A percentile compares a stretch with the other conserved stretches of the same genome.
Conservation (phyloP, 2,113 vertebrate species). For the Poecilia latipinna region DNA sequence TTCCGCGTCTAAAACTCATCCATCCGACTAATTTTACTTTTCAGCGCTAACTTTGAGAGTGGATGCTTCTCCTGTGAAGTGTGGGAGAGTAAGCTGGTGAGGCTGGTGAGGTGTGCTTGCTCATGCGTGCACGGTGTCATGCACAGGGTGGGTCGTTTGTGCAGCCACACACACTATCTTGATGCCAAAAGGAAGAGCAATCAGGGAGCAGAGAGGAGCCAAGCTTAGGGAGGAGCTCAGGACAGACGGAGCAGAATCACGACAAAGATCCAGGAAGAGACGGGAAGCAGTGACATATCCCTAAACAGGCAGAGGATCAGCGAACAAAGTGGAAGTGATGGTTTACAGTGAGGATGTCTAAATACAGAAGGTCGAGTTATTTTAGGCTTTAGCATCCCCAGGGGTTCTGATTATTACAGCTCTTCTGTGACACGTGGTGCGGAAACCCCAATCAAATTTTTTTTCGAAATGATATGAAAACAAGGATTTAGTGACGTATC, state of each 20-base stretch:
- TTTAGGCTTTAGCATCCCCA: neutral
- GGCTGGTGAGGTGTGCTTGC: conserved; percentile 9
- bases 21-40: conserved; percentile 49
- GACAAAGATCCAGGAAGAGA: conserved; percentile 54
- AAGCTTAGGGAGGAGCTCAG: conserved; percentile 49
- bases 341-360: conserved; percentile 32
- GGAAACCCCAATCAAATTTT: neutral
- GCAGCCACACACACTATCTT: conserved; percentile 56
- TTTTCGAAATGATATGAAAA: neutral
- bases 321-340: conserved; percentile 37
- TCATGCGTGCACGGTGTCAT: conserved; percentile 46
- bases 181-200: conserved; percentile 80
- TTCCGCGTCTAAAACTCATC: conserved; percentile 49
- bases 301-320: conserved; percentile 54
- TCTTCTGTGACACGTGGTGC: neutral
- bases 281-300: conserved; percentile 25
- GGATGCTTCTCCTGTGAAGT: conserved; percentile 29
- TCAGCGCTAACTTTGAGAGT: conserved; percentile 27
- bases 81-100: conserved; percentile 25
- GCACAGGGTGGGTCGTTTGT: conserved; percentile 69
- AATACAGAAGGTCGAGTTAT: conserved; percentile 19
- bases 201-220: conserved; percentile 65
- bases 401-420: neutral
- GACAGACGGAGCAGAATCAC: conserved; percentile 37
- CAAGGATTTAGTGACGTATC: neutral